Evolutionary conservation across 2,888 invertebrate genomes (phyloP).

Genomic region (Amphipoea oculea): DNA sequence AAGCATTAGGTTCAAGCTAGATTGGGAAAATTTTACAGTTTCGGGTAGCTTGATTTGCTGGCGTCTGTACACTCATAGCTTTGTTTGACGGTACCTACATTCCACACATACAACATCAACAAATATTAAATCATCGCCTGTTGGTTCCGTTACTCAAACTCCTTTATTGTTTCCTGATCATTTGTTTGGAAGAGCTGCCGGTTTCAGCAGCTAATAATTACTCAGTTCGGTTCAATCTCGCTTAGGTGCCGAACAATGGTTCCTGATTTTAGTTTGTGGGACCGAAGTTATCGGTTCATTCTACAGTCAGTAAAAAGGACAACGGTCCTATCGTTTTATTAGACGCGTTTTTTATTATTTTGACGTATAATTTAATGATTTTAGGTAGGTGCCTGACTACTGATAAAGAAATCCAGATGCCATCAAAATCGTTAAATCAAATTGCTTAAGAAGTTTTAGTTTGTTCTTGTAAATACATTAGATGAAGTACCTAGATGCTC

Average conservation of each 20-base stretch:
- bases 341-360: too few relatives aligned
- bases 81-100: conserved; percentile 15
- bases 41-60: too few relatives aligned
- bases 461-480: conserved; percentile 20
- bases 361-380: background rate
- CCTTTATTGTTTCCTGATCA: conserved; percentile 48
- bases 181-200: conserved; percentile 51
- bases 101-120: conserved; percentile 25
- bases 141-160: conserved; percentile 26
- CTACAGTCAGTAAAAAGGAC: background rate
- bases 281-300: conserved; percentile 8
- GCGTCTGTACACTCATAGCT: background rate
- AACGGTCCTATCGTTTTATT: background rate
- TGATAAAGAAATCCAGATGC: background rate
- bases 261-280: conserved; percentile 11
- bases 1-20: too few relatives aligned
- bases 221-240: conserved; percentile 19
- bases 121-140: conserved; percentile 46
- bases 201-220: conserved; percentile 53
- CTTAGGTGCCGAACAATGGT: conserved; percentile 31
- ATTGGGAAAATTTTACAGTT: too few relatives aligned
- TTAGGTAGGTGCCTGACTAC: background rate
- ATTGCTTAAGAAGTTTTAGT: background rate
- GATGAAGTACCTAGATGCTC: conserved; percentile 67
- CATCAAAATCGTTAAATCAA: background rate